phyloP scores from a whole-genome alignment of 2,797 vertebrate species.

The Myotis findleyi region DNA sequence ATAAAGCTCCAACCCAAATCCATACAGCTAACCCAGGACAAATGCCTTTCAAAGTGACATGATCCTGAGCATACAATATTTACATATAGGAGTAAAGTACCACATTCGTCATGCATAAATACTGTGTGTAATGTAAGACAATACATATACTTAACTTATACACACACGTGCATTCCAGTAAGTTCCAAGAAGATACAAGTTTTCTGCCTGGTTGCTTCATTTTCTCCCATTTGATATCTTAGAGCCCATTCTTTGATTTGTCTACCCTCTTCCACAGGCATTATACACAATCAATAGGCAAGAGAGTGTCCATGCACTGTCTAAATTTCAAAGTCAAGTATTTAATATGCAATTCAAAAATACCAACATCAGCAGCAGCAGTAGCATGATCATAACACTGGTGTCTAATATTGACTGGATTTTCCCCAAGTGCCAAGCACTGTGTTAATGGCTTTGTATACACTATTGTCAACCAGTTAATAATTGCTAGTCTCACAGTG shows the following conservation, averaged over 20 bases:
- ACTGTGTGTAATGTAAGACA: background rate
- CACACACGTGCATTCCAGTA: background rate
- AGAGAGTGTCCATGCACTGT: background rate
- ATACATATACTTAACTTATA: background rate
- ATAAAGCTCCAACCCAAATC: background rate
- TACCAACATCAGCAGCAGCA: background rate
- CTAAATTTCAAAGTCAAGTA: background rate
- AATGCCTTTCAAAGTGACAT: background rate
- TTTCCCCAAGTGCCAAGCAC: background rate
- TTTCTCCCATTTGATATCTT: background rate
- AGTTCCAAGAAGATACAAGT: background rate
- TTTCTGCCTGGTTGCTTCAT: background rate
- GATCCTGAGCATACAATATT: background rate
- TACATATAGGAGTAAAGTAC: background rate
- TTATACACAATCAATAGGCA: background rate
- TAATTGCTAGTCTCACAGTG: slow-evolving; percentile 27
- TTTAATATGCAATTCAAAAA: background rate
- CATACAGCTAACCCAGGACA: background rate
- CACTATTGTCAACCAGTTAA: slow-evolving; percentile 27
- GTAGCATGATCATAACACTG: background rate
- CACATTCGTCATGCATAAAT: background rate
- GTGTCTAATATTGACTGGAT: background rate
- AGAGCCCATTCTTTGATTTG: background rate
- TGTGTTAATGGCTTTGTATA: background rate
- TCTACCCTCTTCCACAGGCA: background rate